Base-by-base conservation (phyloP, 2,888 invertebrate species). In the Lobophora halterata region DNA sequence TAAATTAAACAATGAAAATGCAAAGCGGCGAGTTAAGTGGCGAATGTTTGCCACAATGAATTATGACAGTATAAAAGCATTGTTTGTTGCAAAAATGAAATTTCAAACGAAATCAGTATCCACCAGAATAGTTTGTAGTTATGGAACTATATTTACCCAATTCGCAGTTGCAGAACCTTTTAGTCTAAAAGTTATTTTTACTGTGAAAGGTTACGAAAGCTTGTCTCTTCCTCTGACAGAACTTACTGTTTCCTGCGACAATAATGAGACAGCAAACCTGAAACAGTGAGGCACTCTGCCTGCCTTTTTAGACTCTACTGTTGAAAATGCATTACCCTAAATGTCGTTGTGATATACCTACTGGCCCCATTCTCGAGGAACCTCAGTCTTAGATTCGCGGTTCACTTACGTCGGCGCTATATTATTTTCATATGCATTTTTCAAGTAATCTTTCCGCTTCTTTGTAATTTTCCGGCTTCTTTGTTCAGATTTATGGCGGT, bases 11-110 rank as follows among this genome's bases (percentile, higher is more conserved):
- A 67, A 66, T 67, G 63, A 59, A 71, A 71, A 67, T 69, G 55
- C 61, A 65, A 59, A 63, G 52, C 52, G 49, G 51, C 64, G 61
- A 63, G 62, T 60, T 63, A 63, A 65, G 62, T 63, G 65, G n/a
- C 59, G 59, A 69, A 67, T 64, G 62, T 68, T 71, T 58, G 46
- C 67, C 62, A 56, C 68, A 72, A 77, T 74, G 61, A 71, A 74
- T 71, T 73, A 71, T 72, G 78, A 74, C 68, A 67, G 58, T 58
- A 59, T 73, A 76, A 79, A 78, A 79, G 75, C 75, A 74, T 77
- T 71, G 71, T 72, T 69, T 61, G 67, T 71, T 65, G 61, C 49
- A 61, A 61, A 74, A 72, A 76, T 76, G 67, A 58, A 74, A 76
- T 73, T 72, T 56, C 64, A 62, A 72, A 68, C 62, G 52, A 58